phyloP scores from a whole-genome alignment of 2,113 vertebrate genomes.

The Hipposideros armiger region DNA sequence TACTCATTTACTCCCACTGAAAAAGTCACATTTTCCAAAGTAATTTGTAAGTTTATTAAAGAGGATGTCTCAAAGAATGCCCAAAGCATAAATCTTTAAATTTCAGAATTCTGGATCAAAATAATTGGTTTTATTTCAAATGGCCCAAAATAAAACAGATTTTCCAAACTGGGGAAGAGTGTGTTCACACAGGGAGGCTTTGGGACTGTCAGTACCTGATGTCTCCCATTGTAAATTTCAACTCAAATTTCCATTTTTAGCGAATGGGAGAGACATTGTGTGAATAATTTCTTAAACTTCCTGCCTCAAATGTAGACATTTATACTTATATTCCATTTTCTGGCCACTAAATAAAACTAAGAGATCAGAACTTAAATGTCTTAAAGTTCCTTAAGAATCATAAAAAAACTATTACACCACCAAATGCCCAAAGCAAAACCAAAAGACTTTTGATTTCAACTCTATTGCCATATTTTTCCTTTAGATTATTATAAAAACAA shows the following conservation, averaged over 20 bases:
- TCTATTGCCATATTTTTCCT: background rate
- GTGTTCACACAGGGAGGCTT: background rate
- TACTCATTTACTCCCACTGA: background rate
- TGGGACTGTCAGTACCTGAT: background rate
- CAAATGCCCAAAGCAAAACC: constrained; percentile 16
- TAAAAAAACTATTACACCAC: background rate
- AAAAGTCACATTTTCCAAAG: constrained; percentile 24
- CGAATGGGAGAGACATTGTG: background rate
- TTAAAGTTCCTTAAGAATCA: constrained; percentile 11
- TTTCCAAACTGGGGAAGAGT: background rate
- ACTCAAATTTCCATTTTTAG: background rate
- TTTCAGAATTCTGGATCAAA: constrained; percentile 40
- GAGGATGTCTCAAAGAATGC: background rate
- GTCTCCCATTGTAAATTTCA: background rate
- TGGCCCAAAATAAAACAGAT: background rate
- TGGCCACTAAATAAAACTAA: constrained; percentile 21
- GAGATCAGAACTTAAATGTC: background rate
- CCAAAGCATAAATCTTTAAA: background rate
- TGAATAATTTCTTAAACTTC: background rate
- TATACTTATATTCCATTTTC: background rate
- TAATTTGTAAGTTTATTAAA: constrained; percentile 51
- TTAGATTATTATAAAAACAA: background rate
- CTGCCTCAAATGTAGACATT: background rate
- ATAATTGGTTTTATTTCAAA: constrained; percentile 39
- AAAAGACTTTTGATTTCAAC: constrained; percentile 34